Conservation (phyloP, 2,888 invertebrate genomes). For the Bombyx huttoni region DNA sequence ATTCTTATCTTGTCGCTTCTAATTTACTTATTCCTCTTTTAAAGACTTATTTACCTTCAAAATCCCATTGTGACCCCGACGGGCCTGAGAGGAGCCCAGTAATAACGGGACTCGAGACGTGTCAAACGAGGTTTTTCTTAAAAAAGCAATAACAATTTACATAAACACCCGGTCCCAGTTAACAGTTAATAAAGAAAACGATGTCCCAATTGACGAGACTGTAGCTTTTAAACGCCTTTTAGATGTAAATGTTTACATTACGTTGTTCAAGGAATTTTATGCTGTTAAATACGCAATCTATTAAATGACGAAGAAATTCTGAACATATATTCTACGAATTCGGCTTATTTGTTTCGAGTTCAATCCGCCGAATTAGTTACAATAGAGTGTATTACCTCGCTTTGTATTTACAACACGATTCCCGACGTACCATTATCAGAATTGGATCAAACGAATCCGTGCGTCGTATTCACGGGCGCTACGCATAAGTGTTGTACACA, state of each 20-base stretch:
- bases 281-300: constrained; percentile 42
- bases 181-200: constrained; percentile 71
- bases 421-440: constrained; percentile 16
- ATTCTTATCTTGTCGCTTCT: constrained; percentile 84
- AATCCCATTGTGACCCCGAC: constrained; percentile 68
- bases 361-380: not conserved
- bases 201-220: constrained; percentile 61
- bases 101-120: constrained; percentile 61
- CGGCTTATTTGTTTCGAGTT: too few species aligned
- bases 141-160: constrained; percentile 73
- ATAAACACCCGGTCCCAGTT: constrained; percentile 69
- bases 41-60: constrained; percentile 81
- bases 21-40: constrained; percentile 85
- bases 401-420: constrained; percentile 6
- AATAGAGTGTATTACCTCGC: not conserved
- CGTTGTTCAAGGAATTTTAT: too few species aligned
- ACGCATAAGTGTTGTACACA: constrained; percentile 43
- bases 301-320: not conserved
- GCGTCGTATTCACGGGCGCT: constrained; percentile 19
- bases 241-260: constrained; percentile 57
- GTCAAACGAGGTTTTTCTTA: constrained; percentile 66
- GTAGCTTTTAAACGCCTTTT: constrained; percentile 54
- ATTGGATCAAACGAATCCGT: constrained; percentile 25
- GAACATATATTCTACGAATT: not conserved
- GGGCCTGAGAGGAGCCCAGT: constrained; percentile 45